Conservation (phyloP, 2,797 vertebrate species). For the Onychomys arenicola region DNA sequence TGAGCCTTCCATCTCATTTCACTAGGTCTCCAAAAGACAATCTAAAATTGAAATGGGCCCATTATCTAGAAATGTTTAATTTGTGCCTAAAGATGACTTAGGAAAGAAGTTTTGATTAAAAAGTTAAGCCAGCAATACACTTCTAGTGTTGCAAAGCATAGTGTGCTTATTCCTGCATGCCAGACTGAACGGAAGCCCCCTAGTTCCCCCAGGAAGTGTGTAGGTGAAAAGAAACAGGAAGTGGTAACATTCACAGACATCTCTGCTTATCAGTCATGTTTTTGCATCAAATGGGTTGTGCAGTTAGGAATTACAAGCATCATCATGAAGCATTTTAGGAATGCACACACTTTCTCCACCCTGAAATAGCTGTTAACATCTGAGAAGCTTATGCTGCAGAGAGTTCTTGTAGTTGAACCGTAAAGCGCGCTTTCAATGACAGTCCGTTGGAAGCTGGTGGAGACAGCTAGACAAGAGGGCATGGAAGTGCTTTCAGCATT, state of each 20-base stretch:
- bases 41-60: conserved; percentile 81
- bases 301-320: conserved; percentile 68
- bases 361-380: conserved; percentile 74
- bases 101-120: conserved; percentile 78
- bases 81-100: conserved; percentile 81
- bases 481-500: conserved; percentile 36
- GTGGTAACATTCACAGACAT: conserved; percentile 70
- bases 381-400: conserved; percentile 72
- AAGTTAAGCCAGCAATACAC: conserved; percentile 63
- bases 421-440: conserved; percentile 64
- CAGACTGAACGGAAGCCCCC: conserved; percentile 62
- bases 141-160: conserved; percentile 69
- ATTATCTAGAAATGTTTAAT: conserved; percentile 82
- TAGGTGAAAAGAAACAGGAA: conserved; percentile 74
- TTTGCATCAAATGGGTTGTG: conserved; percentile 30
- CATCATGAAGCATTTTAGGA: conserved; percentile 75
- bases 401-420: conserved; percentile 67
- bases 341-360: conserved; percentile 58
- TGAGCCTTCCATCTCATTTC: conserved; percentile 78
- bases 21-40: conserved; percentile 77
- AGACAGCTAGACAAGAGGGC: conserved; percentile 46
- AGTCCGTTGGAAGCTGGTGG: conserved; percentile 12
- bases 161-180: conserved; percentile 69
- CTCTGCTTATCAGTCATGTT: conserved; percentile 66
- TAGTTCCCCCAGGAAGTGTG: conserved; percentile 64